Evolutionary conservation across 2,888 invertebrate genomes (phyloP), one percentile per base, ranked within the genome.

Genomic region (Latheticus oryzae): DNA sequence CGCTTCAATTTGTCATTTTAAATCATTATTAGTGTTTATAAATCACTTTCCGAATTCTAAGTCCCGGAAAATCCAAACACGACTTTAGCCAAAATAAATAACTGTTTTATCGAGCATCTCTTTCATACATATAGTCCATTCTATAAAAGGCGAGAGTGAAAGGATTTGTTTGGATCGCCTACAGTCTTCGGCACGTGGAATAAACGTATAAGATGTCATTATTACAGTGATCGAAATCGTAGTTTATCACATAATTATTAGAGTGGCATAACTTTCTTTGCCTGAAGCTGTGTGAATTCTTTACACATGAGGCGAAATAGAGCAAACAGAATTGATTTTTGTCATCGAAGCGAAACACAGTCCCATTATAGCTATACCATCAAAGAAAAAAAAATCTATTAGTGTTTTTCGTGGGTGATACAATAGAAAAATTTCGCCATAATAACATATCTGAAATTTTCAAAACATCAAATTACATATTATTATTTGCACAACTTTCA

Each of bases 201-300:
- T 56, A 58, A 59, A 65, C 38, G 43, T 60, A 64, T 66, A 59
- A 69, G 69, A 72, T 73, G 71, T 72, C 73, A 72, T 72, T 70
- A 72, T 68, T 69, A 66, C 64, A 60, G 63, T 64, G 70, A 70
- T 69, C 65, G 63, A 64, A 67, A 62, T 64, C 67, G 63, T 69
- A 71, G 68, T 72, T 72, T 73, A 72, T 68, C 71, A 68, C 70
- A 69, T 72, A 71, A 73, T 73, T 72, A 71, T 70, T 71, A 71
- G 68, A 70, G 66, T 70, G 66, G 68, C 63, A 61, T 64, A 67
- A 71, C 73, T 75, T 75, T 75, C 75, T 70, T 73, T 73, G 75
- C 67, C 65, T 11, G 12, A 32, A 56, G 67, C 63, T 8, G 35
- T 35, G 50, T 50, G 61, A 62, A 66, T 66, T 60, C 64, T 62